Evolutionary conservation across 2,797 vertebrate species (phyloP), one percentile per base, ranked within the genome.

Genomic region (Trachops cirrhosus): DNA sequence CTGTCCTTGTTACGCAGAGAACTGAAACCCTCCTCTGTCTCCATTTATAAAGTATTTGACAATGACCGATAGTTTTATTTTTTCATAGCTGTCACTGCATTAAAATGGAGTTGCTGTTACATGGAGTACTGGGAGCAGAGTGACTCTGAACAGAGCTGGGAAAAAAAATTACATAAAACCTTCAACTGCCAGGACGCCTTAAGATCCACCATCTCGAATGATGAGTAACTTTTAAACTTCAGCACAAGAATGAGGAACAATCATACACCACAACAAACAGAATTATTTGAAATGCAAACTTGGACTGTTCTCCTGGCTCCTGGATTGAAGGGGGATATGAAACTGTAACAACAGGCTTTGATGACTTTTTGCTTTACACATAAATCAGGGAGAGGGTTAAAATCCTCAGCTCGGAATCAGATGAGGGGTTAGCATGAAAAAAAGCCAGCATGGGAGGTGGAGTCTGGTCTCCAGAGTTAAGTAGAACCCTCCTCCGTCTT

Each of bases 31-130:
- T 97, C 87, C 89, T 97, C 97, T 95, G 71, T 86, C 86, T 97
- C 96, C 86, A 37, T 94, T 97, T 97, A 95, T 92, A 93, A 68
- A 93, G 94, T 18, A 39, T 62, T 96, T 92, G 82, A 94, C 86
- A 52, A 50, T 98, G 97, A 98, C 97, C 91, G 95, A 96, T 93
- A 90, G 95, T 97, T 97, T 97, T 97, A 97, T 98, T 91, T 97
- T 95, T 96, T 96, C 86, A 74, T 92, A 96, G 95, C 71, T 97
- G 39, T 71, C 91, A 87, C 93, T 97, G 73, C 41, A 90, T 92
- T 94, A 84, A 96, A 93, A 93, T 92, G 57, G 21, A 57, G 70
- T 67, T 93, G 85, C 44, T 86, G 54, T 80, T 90, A 71, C 26
- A 34, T 2, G 3, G 64, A 91, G 37, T 44, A 32, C 59, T 59